These are phyloP conservation scores for Leptinotarsa tumamoca DNA, from an alignment of 2,888 invertebrate genomes.

Conservation along the genomic window DNA sequence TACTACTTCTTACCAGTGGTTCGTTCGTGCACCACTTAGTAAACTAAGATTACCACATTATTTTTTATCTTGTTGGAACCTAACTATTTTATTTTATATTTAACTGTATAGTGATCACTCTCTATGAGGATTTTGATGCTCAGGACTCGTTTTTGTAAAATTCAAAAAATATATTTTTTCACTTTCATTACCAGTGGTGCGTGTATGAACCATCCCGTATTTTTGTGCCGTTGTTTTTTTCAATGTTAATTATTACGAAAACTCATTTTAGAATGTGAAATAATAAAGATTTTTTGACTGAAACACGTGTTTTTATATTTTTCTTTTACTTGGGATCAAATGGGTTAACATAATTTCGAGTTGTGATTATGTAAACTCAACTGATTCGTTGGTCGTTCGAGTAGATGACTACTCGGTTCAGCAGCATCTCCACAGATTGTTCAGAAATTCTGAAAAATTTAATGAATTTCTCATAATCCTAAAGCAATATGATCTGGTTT, in stretches of 20 bases:
- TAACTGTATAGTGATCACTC: conserved; percentile 11
- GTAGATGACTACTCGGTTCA: no score
- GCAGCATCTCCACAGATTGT: not conserved
- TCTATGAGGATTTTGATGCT: conserved; percentile 14
- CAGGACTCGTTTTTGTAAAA: conserved; percentile 15
- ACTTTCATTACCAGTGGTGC: conserved; percentile 17
- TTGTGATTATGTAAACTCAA: no score
- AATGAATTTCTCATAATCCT: not conserved
- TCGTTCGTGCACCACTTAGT: conserved; percentile 27
- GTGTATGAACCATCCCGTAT: conserved; percentile 17
- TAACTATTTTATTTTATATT: conserved; percentile 24
- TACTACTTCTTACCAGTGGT: conserved; percentile 26
- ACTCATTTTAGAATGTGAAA: not conserved
- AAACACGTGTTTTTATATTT: no score
- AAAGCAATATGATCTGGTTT: not conserved
- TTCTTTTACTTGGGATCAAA: no score
- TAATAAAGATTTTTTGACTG: no score
- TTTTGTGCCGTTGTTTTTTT: conserved; percentile 19
- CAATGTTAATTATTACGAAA: conserved; percentile 12
- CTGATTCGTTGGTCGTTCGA: no score
- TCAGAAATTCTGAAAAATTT: not conserved
- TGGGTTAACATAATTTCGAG: no score
- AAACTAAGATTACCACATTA: conserved; percentile 7
- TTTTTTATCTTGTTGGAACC: conserved; percentile 19
- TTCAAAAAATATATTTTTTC: not conserved